phyloP scores from a whole-genome alignment of 2,797 vertebrate genomes.

The Cyclura pinguis region DNA sequence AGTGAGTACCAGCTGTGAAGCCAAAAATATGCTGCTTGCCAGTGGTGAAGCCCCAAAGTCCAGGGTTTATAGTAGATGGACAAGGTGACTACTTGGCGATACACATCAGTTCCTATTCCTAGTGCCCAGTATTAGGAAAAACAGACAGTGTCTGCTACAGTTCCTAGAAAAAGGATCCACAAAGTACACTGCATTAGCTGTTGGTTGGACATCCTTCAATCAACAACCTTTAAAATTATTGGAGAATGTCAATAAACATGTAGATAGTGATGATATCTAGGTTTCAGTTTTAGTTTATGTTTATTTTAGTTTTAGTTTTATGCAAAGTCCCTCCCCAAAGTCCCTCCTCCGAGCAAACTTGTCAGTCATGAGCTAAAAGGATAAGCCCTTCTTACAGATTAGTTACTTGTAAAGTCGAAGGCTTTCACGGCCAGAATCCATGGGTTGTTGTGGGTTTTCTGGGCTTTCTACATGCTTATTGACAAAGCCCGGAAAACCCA shows the following conservation, averaged over 20 bases:
- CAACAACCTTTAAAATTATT: background rate
- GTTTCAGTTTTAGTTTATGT: background rate
- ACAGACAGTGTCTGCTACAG: background rate
- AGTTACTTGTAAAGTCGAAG: too few species aligned
- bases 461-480: too few species aligned
- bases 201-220: background rate
- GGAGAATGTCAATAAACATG: constrained; percentile 8
- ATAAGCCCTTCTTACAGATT: background rate
- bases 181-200: constrained; percentile 9
- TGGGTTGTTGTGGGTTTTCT: too few species aligned
- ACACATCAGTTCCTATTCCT: background rate
- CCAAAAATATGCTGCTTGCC: background rate
- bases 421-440: too few species aligned
- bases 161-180: constrained; percentile 27
- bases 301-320: background rate
- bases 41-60: background rate
- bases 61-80: background rate
- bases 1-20: background rate
- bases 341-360: background rate
- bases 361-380: background rate
- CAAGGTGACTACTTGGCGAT: background rate
- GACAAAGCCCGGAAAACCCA: too few species aligned
- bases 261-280: background rate
- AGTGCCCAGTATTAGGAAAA: background rate
- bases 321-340: background rate